Evolutionary conservation across 2,797 vertebrate genomes (phyloP).

Genomic region (Falco peregrinus): DNA sequence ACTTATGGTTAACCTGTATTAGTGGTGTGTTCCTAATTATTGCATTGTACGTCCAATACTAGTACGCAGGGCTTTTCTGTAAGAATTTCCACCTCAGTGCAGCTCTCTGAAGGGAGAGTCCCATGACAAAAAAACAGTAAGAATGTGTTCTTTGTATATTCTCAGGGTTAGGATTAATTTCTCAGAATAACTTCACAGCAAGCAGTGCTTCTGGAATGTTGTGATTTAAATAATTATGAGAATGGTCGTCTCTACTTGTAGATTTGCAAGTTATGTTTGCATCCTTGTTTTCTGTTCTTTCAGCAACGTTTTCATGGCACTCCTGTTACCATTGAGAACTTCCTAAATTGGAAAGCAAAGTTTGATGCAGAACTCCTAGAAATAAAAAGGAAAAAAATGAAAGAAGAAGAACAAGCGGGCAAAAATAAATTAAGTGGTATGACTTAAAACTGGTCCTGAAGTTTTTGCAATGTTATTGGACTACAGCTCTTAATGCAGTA

Average conservation of each 20-base stretch:
- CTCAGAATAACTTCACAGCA: background rate
- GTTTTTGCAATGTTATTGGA: background rate
- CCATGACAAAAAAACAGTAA: background rate
- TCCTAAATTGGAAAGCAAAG: constrained; percentile 91
- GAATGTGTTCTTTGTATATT: background rate
- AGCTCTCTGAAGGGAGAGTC: background rate
- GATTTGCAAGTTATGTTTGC: background rate
- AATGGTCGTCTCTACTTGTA: background rate
- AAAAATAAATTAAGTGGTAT: constrained; percentile 93
- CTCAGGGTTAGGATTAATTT: background rate
- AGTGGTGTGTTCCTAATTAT: background rate
- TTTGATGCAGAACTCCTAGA: constrained; percentile 91
- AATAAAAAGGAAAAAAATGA: constrained; percentile 88
- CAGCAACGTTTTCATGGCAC: constrained; percentile 95
- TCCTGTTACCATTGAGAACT: constrained; percentile 96
- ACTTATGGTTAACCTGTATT: background rate
- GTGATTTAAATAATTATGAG: background rate
- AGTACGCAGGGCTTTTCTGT: rapidly evolving
- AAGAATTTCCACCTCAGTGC: background rate
- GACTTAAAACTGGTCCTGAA: background rate
- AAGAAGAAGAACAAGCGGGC: constrained; percentile 91
- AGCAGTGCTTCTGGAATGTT: background rate
- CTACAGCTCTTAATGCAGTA: background rate
- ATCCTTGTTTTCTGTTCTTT: constrained; percentile 39
- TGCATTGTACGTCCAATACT: background rate